Conservation (phyloP, 2,113 vertebrate genomes). For the Sorex fumeus region DNA sequence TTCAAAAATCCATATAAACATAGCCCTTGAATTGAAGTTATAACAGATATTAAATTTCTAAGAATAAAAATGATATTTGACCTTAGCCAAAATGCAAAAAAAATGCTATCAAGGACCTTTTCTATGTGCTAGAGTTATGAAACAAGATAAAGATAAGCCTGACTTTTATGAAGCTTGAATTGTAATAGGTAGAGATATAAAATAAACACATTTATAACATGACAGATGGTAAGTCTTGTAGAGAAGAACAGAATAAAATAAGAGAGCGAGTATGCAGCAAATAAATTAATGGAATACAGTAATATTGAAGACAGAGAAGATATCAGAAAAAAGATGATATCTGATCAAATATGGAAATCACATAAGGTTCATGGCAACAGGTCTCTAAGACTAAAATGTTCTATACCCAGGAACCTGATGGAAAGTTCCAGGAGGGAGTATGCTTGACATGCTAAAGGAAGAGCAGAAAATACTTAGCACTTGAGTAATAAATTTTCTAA, state of each 20-base stretch:
- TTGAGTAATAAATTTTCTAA: background rate
- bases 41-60: background rate
- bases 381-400: too few relatives aligned
- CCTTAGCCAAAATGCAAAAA: background rate
- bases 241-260: background rate
- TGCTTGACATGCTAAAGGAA: background rate
- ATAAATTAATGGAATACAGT: accelerated
- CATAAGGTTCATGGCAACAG: too few relatives aligned
- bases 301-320: too few relatives aligned
- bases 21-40: background rate
- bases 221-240: background rate
- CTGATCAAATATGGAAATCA: too few relatives aligned
- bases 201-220: background rate
- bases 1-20: background rate
- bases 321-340: too few relatives aligned
- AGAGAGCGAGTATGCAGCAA: accelerated
- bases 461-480: background rate
- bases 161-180: background rate
- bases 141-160: background rate
- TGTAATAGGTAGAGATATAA: background rate
- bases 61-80: background rate
- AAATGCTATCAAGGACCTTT: background rate
- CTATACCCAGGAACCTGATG: too few relatives aligned
- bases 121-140: background rate
- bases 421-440: too few relatives aligned